Base-by-base conservation (phyloP, 1,140 invertebrate genomes). In the Trinorchestia longiramus region DNA sequence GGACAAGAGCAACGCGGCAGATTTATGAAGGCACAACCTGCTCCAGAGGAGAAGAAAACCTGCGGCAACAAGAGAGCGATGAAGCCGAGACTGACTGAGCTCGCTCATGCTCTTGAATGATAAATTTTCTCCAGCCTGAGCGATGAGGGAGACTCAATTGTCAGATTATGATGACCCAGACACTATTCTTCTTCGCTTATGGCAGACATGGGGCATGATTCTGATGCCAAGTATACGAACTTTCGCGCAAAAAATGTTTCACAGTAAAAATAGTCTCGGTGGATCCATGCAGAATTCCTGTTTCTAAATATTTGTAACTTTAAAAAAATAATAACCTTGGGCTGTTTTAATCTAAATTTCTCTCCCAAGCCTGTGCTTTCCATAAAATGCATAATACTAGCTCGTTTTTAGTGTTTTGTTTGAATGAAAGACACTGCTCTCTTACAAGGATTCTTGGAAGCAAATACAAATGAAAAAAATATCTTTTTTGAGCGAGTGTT, bases 11-110 rank as follows among this genome's bases (percentile, higher is more conserved):
- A 40, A 6, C 44, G 4, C 92, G 92, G 92, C 92, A 42, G 44
- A 94, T 94, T 94, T 94, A 94, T 94, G 92, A 43, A 40, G 92
- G 88, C 41, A 90, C 92, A 8, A 94, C 92, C 41, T 94, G 92
- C 92, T 45, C 40, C 40, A 11, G 15, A 43, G 92, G 43, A 94
- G 43, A 94, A 94, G 43, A 43, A 94, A 90, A 90, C 88, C 88
- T 42, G 88, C 88, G 88, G 41, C 88, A 77, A 77, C 11, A 77
- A 28, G 62, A 42, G 88, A 90, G 43, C 43, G 88, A 90, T 90
- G 88, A 90, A 42, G 88, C 43, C 88, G 23, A 90, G 62, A 77
- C 62, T 77, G 62, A 77, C 62, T 77, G 62, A 36, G 62, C 62
- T 1, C 28, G 62, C 11, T 77, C 62, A 77, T 77, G 62, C 62